A percentile compares a stretch with the other conserved stretches of the same genome.
Evolutionary conservation across 2,113 vertebrate genomes (phyloP).

Genomic region (Centropristis striata): DNA sequence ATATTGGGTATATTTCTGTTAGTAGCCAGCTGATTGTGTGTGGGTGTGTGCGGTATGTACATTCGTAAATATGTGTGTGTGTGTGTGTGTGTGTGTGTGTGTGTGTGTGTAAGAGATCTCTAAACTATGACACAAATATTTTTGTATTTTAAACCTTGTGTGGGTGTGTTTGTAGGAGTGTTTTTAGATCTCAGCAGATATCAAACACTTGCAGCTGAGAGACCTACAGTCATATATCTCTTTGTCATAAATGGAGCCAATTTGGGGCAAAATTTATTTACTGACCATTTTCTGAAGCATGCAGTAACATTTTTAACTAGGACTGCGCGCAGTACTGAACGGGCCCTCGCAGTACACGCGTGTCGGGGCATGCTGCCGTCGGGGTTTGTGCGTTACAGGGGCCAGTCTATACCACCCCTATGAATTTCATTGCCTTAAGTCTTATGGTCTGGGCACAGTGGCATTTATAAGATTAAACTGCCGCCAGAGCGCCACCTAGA

Average conservation of each 20-base stretch:
- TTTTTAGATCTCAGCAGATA: neutral
- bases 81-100: neutral
- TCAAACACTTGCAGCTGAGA: neutral
- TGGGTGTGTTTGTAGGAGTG: conserved; percentile 30
- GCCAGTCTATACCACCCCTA: too few relatives aligned
- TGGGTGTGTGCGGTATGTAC: conserved; percentile 27
- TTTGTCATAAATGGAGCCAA: neutral
- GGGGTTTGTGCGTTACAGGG: too few relatives aligned
- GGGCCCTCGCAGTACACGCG: too few relatives aligned
- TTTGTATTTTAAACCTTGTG: conserved; percentile 19
- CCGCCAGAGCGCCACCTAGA: too few relatives aligned
- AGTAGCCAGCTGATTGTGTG: conserved; percentile 1
- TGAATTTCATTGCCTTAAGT: too few relatives aligned
- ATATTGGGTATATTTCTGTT: conserved; percentile 9
- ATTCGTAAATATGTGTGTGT: neutral
- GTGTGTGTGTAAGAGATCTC: neutral
- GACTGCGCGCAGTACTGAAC: too few relatives aligned
- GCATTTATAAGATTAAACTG: too few relatives aligned
- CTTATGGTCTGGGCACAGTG: too few relatives aligned
- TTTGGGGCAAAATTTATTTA: too few relatives aligned
- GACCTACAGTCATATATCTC: neutral
- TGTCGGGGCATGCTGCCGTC: too few relatives aligned
- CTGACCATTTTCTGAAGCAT: too few relatives aligned
- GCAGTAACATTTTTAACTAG: too few relatives aligned
- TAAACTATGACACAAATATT: conserved; percentile 15